Evolutionary conservation across 1,140 invertebrate species (phyloP).

Genomic region (Meteorus sp.): DNA sequence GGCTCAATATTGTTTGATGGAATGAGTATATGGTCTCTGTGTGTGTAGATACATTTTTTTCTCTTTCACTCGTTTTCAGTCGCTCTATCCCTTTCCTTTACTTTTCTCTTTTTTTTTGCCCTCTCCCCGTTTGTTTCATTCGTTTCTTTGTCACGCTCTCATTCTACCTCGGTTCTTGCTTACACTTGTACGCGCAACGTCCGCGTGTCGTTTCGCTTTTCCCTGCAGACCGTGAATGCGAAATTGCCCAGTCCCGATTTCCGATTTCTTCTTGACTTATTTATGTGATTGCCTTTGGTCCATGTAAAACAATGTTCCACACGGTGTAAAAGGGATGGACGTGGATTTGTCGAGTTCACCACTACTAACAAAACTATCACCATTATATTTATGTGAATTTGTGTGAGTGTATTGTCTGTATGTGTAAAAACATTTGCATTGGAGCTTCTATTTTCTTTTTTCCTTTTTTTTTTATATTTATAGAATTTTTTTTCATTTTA

Average conservation of each 20-base stretch:
- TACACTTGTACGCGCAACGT: slow-evolving; percentile 21
- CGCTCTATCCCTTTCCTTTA: slow-evolving; percentile 15
- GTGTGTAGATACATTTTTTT: slow-evolving; percentile 11
- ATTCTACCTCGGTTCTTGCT: too few relatives aligned
- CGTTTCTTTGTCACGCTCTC: too few relatives aligned
- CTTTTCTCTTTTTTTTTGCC: too few relatives aligned
- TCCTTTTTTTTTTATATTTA: slow-evolving; percentile 1
- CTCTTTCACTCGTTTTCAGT: background rate
- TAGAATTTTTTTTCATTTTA: slow-evolving; percentile 1
- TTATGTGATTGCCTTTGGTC: slow-evolving; percentile 35
- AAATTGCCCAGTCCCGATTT: slow-evolving; percentile 30
- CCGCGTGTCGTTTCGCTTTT: slow-evolving; percentile 27
- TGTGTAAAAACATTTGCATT: background rate
- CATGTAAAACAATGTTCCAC: slow-evolving; percentile 36
- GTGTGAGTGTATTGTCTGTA: too few relatives aligned
- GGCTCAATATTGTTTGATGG: slow-evolving; percentile 34
- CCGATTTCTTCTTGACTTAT: slow-evolving; percentile 33
- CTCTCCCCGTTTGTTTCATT: too few relatives aligned
- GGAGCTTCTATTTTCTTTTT: slow-evolving; percentile 9
- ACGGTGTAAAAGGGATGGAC: slow-evolving; percentile 20
- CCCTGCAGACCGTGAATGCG: slow-evolving; percentile 34
- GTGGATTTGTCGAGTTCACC: slow-evolving; percentile 25
- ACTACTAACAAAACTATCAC: background rate
- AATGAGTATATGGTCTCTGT: background rate
- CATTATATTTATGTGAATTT: background rate